Percentiles rank a stretch among this genome's conserved stretches.
Evolutionary conservation across 2,113 vertebrate genomes (phyloP).

Genomic region (Caloenas nicobarica): DNA sequence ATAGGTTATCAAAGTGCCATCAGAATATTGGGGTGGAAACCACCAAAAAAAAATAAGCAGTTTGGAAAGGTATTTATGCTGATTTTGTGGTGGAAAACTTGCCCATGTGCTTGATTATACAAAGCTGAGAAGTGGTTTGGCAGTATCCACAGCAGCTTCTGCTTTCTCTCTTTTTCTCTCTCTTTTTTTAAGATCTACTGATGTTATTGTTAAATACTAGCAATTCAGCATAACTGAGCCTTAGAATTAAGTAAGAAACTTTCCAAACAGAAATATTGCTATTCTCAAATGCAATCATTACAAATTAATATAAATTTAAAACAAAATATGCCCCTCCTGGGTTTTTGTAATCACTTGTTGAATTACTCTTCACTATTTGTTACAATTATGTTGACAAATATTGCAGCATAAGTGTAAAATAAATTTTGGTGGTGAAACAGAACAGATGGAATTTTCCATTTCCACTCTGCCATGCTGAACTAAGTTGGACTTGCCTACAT

Average conservation of each 20-base stretch:
- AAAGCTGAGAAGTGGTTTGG: conserved; percentile 46
- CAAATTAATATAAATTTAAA: conserved; percentile 1
- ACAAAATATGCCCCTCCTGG: background rate
- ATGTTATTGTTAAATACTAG: conserved; percentile 38
- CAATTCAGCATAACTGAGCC: background rate
- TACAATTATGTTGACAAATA: conserved; percentile 4
- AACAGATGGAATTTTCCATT: conserved; percentile 5
- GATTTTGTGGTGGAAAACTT: conserved; percentile 35
- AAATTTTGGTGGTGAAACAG: background rate
- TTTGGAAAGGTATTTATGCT: background rate
- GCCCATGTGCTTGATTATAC: background rate
- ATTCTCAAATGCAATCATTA: conserved; percentile 12
- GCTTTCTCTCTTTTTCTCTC: conserved; percentile 39
- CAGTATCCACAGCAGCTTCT: conserved; percentile 45
- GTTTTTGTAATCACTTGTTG: background rate
- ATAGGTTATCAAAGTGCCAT: conserved; percentile 27
- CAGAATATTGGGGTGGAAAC: background rate
- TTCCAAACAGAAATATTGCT: conserved; percentile 26
- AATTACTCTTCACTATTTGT: background rate
- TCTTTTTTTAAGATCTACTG: conserved; percentile 37
- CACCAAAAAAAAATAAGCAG: background rate
- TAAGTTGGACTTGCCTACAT: background rate
- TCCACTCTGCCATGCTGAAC: background rate
- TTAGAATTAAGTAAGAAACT: background rate
- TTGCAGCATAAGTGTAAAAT: background rate